phyloP scores from a whole-genome alignment of 2,113 vertebrate species.

The Scolopax mira region DNA sequence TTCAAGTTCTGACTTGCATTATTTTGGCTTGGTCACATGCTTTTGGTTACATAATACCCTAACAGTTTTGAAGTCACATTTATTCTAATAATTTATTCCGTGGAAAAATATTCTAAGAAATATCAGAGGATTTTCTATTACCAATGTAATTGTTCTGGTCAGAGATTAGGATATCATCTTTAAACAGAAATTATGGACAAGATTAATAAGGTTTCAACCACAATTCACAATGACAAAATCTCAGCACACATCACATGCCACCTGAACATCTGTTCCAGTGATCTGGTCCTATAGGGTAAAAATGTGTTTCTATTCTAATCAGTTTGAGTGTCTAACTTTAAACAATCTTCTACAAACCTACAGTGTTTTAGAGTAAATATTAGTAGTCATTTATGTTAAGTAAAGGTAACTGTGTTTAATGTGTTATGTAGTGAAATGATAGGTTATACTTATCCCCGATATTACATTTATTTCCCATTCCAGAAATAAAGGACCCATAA shows the following conservation, averaged over 20 bases:
- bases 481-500: neutral
- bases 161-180: neutral
- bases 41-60: neutral
- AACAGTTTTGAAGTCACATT: neutral
- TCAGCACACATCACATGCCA: neutral
- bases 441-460: neutral
- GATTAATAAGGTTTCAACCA: neutral
- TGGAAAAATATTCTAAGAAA: neutral
- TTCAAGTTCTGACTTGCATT: neutral
- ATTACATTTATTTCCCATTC: neutral
- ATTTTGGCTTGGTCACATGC: neutral
- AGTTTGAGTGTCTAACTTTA: neutral
- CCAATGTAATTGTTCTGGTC: neutral
- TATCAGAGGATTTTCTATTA: neutral
- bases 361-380: neutral
- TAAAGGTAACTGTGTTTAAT: neutral
- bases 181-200: neutral
- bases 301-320: neutral
- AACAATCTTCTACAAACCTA: neutral
- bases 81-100: neutral
- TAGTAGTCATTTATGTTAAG: neutral
- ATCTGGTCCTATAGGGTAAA: neutral
- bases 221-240: neutral
- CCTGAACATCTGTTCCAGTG: neutral
- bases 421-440: neutral